Conservation (phyloP, 92 coral and sea anemone genomes). For the Porites lobata region DNA sequence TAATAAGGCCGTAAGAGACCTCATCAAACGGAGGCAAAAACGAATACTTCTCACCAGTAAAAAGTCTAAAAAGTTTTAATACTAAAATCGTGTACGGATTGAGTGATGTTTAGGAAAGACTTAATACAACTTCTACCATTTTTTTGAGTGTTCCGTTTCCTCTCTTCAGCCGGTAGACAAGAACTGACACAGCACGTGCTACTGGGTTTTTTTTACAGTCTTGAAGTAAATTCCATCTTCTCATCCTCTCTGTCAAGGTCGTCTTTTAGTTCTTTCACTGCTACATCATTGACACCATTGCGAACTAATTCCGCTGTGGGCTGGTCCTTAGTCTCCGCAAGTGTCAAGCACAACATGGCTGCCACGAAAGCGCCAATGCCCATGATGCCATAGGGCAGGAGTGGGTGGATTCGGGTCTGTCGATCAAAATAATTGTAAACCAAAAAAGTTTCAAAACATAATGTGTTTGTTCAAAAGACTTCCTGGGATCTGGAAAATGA, state of each 20-base stretch:
- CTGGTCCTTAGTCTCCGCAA: conserved; percentile 21
- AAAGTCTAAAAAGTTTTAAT: too few relatives aligned
- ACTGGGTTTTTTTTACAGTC: too few relatives aligned
- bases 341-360: conserved; percentile 5
- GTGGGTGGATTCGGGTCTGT: not conserved
- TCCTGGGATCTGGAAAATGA: not conserved
- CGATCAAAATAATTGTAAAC: not conserved
- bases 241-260: not conserved
- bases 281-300: not conserved
- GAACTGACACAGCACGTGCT: too few relatives aligned
- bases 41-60: too few relatives aligned
- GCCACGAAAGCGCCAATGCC: not conserved
- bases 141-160: too few relatives aligned
- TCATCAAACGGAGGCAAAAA: too few relatives aligned
- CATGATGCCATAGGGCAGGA: conserved; percentile 14
- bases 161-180: too few relatives aligned
- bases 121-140: too few relatives aligned
- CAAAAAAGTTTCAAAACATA: not conserved
- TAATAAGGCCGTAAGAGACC: too few relatives aligned
- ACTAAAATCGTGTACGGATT: too few relatives aligned
- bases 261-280: not conserved
- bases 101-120: too few relatives aligned
- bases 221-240: not conserved
- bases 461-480: too few relatives aligned
- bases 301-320: conserved; percentile 1